Evolutionary conservation across 2,888 invertebrate species (phyloP), one percentile per base, ranked within the genome.

Genomic region (Perizoma affinitatum): DNA sequence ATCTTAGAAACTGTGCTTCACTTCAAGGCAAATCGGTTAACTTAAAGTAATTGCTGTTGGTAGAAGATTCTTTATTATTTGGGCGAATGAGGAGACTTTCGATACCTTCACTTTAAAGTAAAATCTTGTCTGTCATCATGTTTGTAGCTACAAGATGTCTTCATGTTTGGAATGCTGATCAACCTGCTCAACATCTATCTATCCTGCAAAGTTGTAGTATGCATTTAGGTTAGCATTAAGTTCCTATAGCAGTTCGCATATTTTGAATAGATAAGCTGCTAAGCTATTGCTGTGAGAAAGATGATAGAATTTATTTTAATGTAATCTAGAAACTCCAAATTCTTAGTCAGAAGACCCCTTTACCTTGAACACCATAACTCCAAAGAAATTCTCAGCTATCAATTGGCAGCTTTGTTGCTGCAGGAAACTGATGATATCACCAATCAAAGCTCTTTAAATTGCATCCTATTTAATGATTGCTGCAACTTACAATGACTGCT

Each of bases 401-500:
- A 22, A 22, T 22, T 22, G 44, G 33, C 33, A 45, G 33, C 33
- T 48, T 38, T 11, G 38, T 48, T 36, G 0, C 10, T 2, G 40
- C 49, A 34, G 53, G 36, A 45, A 58, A 10, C 22, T 44, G 40
- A 44, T 58, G 59, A 63, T 63, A 55, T 63, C 61, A 59, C 53
- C 56, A 56, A 61, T 64, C 56, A 65, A 54, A 55, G 49, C 22
- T 33, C 11, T 48, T 45, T 41, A 54, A 54, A 49, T 59, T 48
- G 52, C 44, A 52, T 53, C 35, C 58, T 42, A 61, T 44, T 61
- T 57, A 49, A 66, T 22, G 22, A 1, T 22, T 22, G 22, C 22
- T 49, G 47, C 41, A 64, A 53, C 47, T 54, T 51, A 63, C 48
- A 53, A 59, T 55, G 61, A 63, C 65, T 58, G 55, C 45, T 54